Base-by-base conservation (phyloP, 1,140 invertebrate species). In the Acromyrmex heyeri region DNA sequence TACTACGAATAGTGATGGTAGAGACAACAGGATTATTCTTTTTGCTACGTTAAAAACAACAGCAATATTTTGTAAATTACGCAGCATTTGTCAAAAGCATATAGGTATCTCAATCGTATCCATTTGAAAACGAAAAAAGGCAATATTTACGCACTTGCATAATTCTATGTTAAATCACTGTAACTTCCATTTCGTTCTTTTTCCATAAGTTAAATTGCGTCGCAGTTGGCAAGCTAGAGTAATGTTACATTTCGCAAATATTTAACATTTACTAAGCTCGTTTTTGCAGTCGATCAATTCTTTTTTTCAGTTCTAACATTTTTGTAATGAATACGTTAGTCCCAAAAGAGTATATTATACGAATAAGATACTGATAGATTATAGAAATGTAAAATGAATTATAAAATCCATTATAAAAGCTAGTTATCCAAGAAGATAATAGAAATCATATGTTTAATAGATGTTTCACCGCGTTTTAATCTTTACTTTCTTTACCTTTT, bases 181-280 rank as follows among this genome's bases (percentile, higher is more conserved):
- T 64, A 27, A 62, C 8, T 77, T 64, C 10, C 24, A 64, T 77
- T 30, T n/a, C 24, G 38, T 62, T 64, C 38, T 48, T 77, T 77
- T 77, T 50, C 30, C 59, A 5, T 10, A 27, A 75, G 3, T 75
- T 59, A 30, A 75, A 24, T 48, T 64, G 24, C 16, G 10, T 16
- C 21, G 21, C 21, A 21, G 38, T 27, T 44, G 57, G 34, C 18
- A 8, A 24, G 34, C 16, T 24, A 21, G 1, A 44, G 4, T 44
- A 77, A 61, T 16, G 38, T 50, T 61, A 24, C 16, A 50, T 57
- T 50, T 64, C 24, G 21, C 61, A 65, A 30, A 53, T 65, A 78
- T 65, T 30, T 27, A 50, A 30, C 27, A 34, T 78, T 78, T 65
- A 48, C 7, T 48, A 14, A 27, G 12, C 38, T 50, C 7, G 27